phyloP scores from a whole-genome alignment of 2,113 vertebrate species.

The Bolborhynchus lineola region DNA sequence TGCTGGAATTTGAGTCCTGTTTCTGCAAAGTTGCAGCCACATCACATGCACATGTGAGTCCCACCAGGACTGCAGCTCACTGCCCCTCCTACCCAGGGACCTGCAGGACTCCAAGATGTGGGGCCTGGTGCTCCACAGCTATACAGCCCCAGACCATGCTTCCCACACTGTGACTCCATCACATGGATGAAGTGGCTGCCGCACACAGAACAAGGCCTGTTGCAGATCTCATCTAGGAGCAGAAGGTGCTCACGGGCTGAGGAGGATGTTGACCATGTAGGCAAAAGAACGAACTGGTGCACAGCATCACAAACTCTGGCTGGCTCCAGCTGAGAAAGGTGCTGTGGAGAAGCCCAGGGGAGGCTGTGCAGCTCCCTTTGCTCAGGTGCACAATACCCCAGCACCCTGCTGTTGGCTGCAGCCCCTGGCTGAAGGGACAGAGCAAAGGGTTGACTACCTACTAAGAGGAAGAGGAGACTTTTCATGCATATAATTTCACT shows the following conservation, averaged over 20 bases:
- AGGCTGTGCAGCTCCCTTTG: neutral
- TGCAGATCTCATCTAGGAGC: accelerated
- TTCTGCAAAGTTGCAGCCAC: neutral
- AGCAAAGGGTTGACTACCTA: neutral
- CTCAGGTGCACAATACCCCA: accelerated
- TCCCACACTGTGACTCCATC: neutral
- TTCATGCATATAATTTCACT: neutral
- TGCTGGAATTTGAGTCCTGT: neutral
- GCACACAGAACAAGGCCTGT: accelerated
- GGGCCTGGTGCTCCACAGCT: accelerated
- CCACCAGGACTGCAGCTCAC: neutral
- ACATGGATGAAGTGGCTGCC: neutral
- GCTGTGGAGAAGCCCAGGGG: neutral
- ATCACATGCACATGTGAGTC: accelerated
- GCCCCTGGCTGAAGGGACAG: accelerated
- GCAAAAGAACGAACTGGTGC: neutral
- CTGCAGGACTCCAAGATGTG: accelerated
- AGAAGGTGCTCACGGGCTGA: accelerated
- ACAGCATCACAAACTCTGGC: accelerated
- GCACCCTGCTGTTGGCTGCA: neutral
- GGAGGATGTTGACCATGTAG: neutral
- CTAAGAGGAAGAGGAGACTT: neutral
- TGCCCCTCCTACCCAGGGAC: neutral
- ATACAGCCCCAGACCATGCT: accelerated
- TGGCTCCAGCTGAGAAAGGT: neutral